These are phyloP conservation scores for Oreocharis arfaki DNA, from an alignment of 2,113 vertebrate species.

Conservation along the genomic window DNA sequence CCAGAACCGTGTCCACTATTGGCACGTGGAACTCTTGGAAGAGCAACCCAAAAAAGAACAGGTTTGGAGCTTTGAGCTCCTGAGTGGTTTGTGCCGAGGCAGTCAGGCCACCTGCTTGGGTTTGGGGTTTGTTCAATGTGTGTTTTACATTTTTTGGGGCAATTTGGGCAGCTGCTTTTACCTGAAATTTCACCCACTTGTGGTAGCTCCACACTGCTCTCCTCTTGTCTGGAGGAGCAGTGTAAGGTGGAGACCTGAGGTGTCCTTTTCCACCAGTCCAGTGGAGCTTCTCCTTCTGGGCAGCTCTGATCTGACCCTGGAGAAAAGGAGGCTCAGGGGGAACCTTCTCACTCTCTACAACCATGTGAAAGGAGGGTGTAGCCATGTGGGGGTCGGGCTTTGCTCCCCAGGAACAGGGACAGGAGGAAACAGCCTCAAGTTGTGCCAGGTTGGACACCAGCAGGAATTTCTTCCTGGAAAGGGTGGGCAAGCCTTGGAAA, in stretches of 20 bases:
- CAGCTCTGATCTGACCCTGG: background rate
- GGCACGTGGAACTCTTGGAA: background rate
- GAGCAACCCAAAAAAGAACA: background rate
- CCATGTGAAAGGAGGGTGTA: fast-evolving
- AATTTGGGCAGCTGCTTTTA: background rate
- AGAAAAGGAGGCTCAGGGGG: background rate
- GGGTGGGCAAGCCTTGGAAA: background rate
- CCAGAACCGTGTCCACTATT: background rate
- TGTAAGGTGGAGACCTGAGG: background rate
- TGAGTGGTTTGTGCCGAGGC: background rate
- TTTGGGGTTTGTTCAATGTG: background rate
- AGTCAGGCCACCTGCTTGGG: background rate
- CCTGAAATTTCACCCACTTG: background rate
- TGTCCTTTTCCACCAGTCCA: background rate
- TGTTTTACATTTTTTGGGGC: background rate
- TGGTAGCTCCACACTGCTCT: background rate
- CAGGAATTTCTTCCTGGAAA: background rate
- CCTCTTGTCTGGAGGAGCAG: background rate
- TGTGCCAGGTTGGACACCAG: background rate
- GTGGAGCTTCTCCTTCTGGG: background rate
- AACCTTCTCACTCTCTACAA: background rate
- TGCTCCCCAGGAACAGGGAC: background rate
- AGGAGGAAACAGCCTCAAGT: background rate
- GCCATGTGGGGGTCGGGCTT: background rate
- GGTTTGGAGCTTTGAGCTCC: background rate